These are phyloP conservation scores for Cydia amplana DNA, from an alignment of 1,140 invertebrate species.

Conservation along the genomic window DNA sequence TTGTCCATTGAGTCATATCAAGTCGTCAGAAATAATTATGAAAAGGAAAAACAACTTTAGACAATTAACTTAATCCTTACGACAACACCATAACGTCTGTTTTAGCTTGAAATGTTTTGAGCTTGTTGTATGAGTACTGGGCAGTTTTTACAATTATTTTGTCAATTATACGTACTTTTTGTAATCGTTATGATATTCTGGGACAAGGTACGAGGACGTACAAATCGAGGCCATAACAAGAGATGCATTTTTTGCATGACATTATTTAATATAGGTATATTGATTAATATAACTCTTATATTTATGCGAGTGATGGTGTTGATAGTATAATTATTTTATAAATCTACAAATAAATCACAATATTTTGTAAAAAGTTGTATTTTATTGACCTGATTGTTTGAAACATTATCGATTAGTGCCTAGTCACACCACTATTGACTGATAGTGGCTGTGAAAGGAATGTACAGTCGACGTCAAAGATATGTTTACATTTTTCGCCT, in stretches of 20 bases:
- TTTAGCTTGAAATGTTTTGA: background rate
- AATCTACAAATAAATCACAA: conserved; percentile 21
- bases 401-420: too few species aligned
- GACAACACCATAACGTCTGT: background rate
- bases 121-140: background rate
- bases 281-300: background rate
- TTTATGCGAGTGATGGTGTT: conserved; percentile 22
- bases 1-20: conserved; percentile 38
- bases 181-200: conserved; percentile 15
- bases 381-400: background rate
- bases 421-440: too few species aligned
- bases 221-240: conserved; percentile 36
- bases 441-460: too few species aligned
- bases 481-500: too few species aligned
- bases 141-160: conserved; percentile 33
- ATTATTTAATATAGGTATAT: conserved; percentile 15
- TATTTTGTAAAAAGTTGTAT: background rate
- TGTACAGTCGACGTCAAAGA: too few species aligned
- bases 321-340: conserved; percentile 17
- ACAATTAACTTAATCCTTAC: background rate
- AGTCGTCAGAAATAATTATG: conserved; percentile 10
- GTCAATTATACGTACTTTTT: conserved; percentile 37
- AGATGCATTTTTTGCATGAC: conserved; percentile 24
- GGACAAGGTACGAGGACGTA: conserved; percentile 31
- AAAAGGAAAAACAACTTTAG: background rate